Evolutionary conservation across 2,797 vertebrate species (phyloP).

Genomic region (Myripristis murdjan): DNA sequence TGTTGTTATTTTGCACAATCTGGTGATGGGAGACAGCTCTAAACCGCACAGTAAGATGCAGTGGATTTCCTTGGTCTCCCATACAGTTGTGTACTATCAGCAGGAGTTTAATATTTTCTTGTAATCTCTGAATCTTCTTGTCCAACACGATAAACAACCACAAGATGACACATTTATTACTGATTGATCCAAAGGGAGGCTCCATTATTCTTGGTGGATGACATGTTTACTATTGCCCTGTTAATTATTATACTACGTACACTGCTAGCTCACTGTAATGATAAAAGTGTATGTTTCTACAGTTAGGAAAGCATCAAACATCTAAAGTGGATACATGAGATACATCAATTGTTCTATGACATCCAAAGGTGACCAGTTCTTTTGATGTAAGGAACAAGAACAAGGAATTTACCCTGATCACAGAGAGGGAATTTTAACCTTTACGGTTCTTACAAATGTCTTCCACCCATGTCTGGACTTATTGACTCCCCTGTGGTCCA

Average conservation of each 20-base stretch:
- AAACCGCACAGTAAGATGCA: neutral
- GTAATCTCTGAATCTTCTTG: neutral
- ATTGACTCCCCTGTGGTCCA: conserved; percentile 79
- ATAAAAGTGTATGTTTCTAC: conserved; percentile 9
- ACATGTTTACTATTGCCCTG: conserved; percentile 6
- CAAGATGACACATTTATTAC: conserved; percentile 10
- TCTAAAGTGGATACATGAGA: conserved; percentile 20
- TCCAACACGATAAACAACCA: conserved; percentile 4
- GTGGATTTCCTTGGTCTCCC: neutral
- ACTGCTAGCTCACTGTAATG: neutral
- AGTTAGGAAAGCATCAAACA: conserved; percentile 23
- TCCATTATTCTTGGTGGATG: neutral
- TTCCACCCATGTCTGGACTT: conserved; percentile 75
- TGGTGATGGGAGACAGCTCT: conserved; percentile 3
- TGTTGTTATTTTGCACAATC: conserved; percentile 5
- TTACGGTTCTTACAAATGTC: conserved; percentile 81
- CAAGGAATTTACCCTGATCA: conserved; percentile 71
- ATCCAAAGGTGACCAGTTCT: conserved; percentile 30
- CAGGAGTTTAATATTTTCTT: too few species aligned
- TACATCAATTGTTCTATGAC: conserved; percentile 18
- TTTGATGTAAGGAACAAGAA: conserved; percentile 60
- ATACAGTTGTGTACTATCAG: neutral
- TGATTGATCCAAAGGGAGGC: conserved; percentile 15
- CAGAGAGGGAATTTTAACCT: conserved; percentile 77
- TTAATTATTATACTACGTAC: neutral